phyloP scores from a whole-genome alignment of 2,888 invertebrate genomes.

The Melolontha melolontha region DNA sequence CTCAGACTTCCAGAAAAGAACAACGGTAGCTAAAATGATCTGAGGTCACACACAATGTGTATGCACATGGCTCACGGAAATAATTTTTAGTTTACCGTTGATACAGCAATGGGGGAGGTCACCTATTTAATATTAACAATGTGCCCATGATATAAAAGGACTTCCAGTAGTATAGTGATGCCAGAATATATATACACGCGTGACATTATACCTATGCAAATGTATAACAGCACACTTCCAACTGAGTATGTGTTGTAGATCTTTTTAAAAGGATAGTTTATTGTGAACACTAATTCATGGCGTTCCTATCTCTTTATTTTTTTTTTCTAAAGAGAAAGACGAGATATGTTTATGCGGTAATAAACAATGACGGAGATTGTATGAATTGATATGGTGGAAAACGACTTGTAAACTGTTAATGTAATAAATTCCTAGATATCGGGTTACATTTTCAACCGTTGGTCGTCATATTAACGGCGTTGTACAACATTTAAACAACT shows the following conservation, averaged over 20 bases:
- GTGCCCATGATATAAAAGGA: slow-evolving; percentile 10
- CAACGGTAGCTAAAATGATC: slow-evolving; percentile 36
- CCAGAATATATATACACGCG: too few relatives aligned
- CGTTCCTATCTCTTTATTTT: not conserved
- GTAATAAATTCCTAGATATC: slow-evolving; percentile 37
- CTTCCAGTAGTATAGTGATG: not conserved
- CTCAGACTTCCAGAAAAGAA: slow-evolving; percentile 18
- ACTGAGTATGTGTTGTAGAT: slow-evolving; percentile 16
- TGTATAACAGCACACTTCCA: slow-evolving; percentile 24
- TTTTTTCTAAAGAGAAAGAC: slow-evolving; percentile 14
- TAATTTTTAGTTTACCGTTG: slow-evolving; percentile 9
- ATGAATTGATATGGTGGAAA: slow-evolving; percentile 45
- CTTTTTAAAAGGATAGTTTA: slow-evolving; percentile 36
- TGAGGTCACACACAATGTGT: not conserved
- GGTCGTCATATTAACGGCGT: slow-evolving; percentile 31
- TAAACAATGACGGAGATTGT: slow-evolving; percentile 46
- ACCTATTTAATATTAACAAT: not conserved
- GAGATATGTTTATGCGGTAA: slow-evolving; percentile 43
- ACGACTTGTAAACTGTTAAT: slow-evolving; percentile 45
- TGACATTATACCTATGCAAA: slow-evolving; percentile 30
- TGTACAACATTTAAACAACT: slow-evolving; percentile 24
- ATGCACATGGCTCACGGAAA: not conserved
- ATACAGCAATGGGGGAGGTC: slow-evolving; percentile 7
- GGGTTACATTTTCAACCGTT: slow-evolving; percentile 27
- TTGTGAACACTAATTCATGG: slow-evolving; percentile 34